Evolutionary conservation across 2,113 vertebrate species (phyloP), one percentile per base, ranked within the genome.

Genomic region (Pomatostomus ruficeps): DNA sequence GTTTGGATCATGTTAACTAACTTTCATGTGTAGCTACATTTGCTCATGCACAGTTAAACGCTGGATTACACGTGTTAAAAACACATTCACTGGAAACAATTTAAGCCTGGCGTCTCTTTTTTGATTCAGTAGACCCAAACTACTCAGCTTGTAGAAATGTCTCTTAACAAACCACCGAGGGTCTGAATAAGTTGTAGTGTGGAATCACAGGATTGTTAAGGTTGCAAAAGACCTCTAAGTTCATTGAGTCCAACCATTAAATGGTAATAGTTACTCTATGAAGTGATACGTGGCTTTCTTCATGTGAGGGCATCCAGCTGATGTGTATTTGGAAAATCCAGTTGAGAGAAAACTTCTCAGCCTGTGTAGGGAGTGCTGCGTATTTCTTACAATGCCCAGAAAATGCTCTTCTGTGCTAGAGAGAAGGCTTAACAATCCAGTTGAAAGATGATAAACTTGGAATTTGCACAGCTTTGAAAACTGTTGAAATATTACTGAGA

Each of bases 391-490:
- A 1, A 43, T 46, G 24, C 11, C 33, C 26, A 78, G 46, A 68
- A 91, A 68, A 83, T 17, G 18, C 7, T 55, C 5, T 25, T 49
- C 12, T 62, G 10, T 75, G 58, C 33, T 92, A 51, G 42, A 66
- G 19, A 42, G 36, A 52, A 79, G 49, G 45, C 36, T 75, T 85
- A 61, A 61, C 24, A 68, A 66, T 72, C 36, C 6, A 18, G 25
- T 70, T 79, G 28, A 52, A 1, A 45, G 36, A 0, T 12, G 28
- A 0, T 35, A 14, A 80, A 26, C 19, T 59, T 72, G 4, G 29
- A 10, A 65, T 85, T 67, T 38, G 26, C 24, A n/a, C 11, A 42
- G 36, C 33, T 82, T 79, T 66, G 36, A 46, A 89, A 71, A 4
- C 3, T 6, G 25, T 17, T 62, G 21, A 55, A 68, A 61, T 68